Evolutionary conservation across 2,888 invertebrate genomes (phyloP), one percentile per base, ranked within the genome.

Genomic region (Drosophila imparisetae): DNA sequence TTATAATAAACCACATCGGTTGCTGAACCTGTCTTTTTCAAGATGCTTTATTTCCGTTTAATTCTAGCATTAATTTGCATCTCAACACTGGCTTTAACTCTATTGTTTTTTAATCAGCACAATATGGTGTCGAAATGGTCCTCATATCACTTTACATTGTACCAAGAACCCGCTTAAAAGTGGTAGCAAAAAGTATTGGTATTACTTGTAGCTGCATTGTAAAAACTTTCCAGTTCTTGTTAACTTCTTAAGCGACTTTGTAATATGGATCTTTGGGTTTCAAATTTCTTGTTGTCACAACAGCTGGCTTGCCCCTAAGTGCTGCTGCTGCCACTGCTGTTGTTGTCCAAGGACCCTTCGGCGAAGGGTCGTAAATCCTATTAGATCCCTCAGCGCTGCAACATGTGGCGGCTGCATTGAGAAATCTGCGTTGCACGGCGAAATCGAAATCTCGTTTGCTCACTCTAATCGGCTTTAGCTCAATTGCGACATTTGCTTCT

Each of bases 221-320:
- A 11, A 13, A 50, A 66, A 40, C 40, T 62, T 55, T 32, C 7
- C 38, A 66, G 42, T 85, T 78, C 80, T 42, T 70, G 75, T 80
- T 75, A 83, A 82, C 80, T 85, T 84, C 79, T 78, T 61, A 66
- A 57, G 40, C 75, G 62, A 78, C 75, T 72, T 72, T 75, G 62
- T 53, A 65, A 65, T 63, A 21, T 55, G 48, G 65, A 68, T 69
- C 63, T 66, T 50, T 30, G 45, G 60, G 54, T 80, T 15, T 84
- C 84, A 40, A 58, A 84, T 84, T 85, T 85, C 87, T 64, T 84
- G 84, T 84, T 84, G 85, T 87, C 76, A 87, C 79, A 84, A 86
- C 87, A 86, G 82, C 80, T 67, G 82, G 84, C 66, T 59, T 58
- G 66, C 52, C 34, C 49, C 70, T 66, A 66, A 77, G 80, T 72